Percentiles rank a stretch among this genome's conserved stretches.
Conservation (phyloP, 2,113 vertebrate genomes). For the Brachypteracias leptosomus region DNA sequence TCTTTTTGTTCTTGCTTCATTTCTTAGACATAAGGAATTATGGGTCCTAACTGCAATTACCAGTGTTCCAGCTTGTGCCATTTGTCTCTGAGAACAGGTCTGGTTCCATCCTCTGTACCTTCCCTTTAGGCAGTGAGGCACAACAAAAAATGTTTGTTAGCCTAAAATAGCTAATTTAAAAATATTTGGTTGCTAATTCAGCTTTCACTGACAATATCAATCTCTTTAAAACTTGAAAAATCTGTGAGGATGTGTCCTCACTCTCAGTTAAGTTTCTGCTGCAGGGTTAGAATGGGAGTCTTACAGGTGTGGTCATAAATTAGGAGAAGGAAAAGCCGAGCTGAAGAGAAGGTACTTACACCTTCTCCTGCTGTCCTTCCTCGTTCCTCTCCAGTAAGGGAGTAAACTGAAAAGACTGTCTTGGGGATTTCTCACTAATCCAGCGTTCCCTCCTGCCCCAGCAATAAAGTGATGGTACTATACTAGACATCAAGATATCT, state of each 20-base stretch:
- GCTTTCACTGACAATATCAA: not conserved
- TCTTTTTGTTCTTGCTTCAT: not conserved
- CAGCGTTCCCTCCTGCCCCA: not conserved
- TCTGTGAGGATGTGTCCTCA: no score
- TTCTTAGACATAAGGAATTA: not conserved
- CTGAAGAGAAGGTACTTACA: not conserved
- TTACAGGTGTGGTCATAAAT: not conserved
- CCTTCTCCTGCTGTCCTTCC: not conserved
- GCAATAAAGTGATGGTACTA: not conserved
- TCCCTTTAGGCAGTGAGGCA: not conserved
- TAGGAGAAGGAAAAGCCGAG: not conserved
- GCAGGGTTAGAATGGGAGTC: not conserved
- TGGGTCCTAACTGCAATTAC: not conserved
- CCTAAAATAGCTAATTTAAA: not conserved
- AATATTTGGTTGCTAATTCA: not conserved
- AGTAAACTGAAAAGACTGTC: not conserved
- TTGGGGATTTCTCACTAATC: not conserved
- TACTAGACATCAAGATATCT: not conserved
- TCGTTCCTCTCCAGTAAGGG: not conserved
- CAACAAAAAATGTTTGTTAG: not conserved
- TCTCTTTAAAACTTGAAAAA: not conserved
- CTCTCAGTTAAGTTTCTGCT: not conserved
- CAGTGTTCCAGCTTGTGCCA: not conserved
- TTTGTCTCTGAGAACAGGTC: not conserved
- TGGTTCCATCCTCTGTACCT: not conserved